These are phyloP conservation scores for Neotoxoptera formosana DNA, from an alignment of 1,140 invertebrate genomes.

Conservation along the genomic window DNA sequence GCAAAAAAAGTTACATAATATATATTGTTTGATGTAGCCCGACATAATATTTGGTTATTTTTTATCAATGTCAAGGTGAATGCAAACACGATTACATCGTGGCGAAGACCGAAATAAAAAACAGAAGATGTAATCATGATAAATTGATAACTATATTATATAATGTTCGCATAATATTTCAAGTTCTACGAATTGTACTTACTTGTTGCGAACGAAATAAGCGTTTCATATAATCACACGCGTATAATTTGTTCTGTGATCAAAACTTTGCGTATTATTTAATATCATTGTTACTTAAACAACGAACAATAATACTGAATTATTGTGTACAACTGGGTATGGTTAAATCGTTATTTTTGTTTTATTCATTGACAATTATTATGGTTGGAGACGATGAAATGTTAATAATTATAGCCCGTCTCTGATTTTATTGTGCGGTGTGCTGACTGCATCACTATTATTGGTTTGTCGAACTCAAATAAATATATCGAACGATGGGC, in stretches of 20 bases:
- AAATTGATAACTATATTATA: too few species aligned
- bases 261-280: background rate
- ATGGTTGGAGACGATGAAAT: constrained; percentile 34
- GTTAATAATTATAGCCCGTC: constrained; percentile 42
- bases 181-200: background rate
- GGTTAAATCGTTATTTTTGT: background rate
- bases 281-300: background rate
- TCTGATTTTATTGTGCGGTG: background rate
- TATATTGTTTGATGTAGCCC: background rate
- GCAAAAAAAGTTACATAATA: background rate
- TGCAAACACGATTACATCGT: background rate
- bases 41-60: background rate
- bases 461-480: constrained; percentile 9
- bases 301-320: background rate
- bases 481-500: too few species aligned
- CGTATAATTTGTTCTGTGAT: background rate
- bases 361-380: background rate
- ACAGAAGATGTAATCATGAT: background rate
- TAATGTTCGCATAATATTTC: background rate
- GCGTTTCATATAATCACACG: background rate
- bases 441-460: background rate
- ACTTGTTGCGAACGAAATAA: background rate
- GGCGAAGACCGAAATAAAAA: background rate
- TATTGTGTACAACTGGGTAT: background rate
- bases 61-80: constrained; percentile 33